Percentiles rank a stretch among this genome's conserved stretches.
These are phyloP conservation scores for Teleogryllus oceanicus DNA, from an alignment of 2,888 invertebrate species.

Conservation along the genomic window DNA sequence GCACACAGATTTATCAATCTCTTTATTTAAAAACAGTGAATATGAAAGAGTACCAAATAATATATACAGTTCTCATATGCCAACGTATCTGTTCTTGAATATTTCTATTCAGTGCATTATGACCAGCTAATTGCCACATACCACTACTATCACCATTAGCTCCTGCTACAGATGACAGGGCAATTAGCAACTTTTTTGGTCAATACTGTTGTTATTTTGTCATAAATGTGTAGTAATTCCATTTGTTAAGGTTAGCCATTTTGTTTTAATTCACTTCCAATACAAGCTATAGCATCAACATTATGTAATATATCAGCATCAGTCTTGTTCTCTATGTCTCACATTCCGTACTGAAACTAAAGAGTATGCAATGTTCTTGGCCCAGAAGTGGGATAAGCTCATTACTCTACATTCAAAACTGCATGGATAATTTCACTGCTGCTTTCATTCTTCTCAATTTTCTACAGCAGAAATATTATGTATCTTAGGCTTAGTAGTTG, in stretches of 20 bases:
- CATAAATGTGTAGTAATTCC: not conserved
- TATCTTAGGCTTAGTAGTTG: not conserved
- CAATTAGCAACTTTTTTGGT: too few species aligned
- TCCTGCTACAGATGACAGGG: too few species aligned
- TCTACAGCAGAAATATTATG: conserved; percentile 11
- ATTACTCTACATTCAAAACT: conserved; percentile 6
- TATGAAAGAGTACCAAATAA: conserved; percentile 20
- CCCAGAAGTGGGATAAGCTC: not conserved
- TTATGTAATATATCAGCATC: not conserved
- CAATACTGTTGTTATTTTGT: not conserved
- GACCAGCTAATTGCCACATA: not conserved
- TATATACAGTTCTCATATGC: not conserved
- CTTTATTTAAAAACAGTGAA: conserved; percentile 18
- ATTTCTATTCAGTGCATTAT: not conserved
- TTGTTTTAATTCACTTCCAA: not conserved
- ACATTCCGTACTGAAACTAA: not conserved
- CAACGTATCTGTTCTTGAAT: not conserved
- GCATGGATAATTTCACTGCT: not conserved
- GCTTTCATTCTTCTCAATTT: conserved; percentile 18
- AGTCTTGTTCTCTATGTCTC: conserved; percentile 7
- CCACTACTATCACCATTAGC: too few species aligned
- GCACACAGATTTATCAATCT: conserved; percentile 12
- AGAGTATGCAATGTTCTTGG: not conserved
- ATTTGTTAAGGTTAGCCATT: not conserved
- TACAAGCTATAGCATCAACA: conserved; percentile 3